Percentiles rank a stretch among this genome's conserved stretches.
phyloP scores from a whole-genome alignment of 35 echinoderm and acorn worm genomes.

The Ophioderma brevispina region DNA sequence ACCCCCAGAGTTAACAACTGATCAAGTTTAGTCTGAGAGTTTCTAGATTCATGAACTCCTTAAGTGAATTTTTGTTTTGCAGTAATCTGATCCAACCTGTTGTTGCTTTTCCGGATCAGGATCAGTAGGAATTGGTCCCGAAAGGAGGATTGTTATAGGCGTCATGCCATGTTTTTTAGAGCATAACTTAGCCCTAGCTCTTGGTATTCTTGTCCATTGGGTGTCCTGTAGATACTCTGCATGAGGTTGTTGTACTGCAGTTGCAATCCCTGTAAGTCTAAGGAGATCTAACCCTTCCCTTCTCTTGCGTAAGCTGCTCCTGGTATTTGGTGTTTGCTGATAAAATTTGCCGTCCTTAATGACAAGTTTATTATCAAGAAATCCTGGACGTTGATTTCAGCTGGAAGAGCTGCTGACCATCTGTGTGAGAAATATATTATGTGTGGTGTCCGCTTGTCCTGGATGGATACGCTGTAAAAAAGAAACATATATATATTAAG shows the following conservation, averaged over 20 bases:
- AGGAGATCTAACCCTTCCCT: not conserved
- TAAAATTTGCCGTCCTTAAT: constrained; percentile 13
- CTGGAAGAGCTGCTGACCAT: not conserved
- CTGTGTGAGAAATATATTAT: too few species aligned
- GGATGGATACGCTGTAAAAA: too few species aligned
- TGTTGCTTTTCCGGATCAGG: not conserved
- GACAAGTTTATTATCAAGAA: not conserved
- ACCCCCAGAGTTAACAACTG: not conserved
- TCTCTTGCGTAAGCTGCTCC: not conserved
- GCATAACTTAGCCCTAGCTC: constrained; percentile 5
- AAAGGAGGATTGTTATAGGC: constrained; percentile 4
- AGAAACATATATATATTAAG: too few species aligned
- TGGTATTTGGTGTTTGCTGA: not conserved
- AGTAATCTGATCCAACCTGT: constrained; percentile 28
- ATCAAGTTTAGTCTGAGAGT: constrained; percentile 35
- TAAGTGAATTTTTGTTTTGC: constrained; percentile 51
- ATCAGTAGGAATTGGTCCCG: not conserved
- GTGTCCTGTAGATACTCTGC: constrained; percentile 41
- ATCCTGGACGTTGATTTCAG: not conserved
- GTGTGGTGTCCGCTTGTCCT: too few species aligned
- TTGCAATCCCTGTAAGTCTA: constrained; percentile 17
- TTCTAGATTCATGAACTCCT: constrained; percentile 68
- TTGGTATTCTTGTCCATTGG: constrained; percentile 43
- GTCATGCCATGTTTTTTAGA: constrained; percentile 40
- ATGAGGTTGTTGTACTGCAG: constrained; percentile 47